A percentile compares a stretch with the other conserved stretches of the same genome.
Conservation (phyloP, 1,140 invertebrate genomes). For the Bombus breviceps region DNA sequence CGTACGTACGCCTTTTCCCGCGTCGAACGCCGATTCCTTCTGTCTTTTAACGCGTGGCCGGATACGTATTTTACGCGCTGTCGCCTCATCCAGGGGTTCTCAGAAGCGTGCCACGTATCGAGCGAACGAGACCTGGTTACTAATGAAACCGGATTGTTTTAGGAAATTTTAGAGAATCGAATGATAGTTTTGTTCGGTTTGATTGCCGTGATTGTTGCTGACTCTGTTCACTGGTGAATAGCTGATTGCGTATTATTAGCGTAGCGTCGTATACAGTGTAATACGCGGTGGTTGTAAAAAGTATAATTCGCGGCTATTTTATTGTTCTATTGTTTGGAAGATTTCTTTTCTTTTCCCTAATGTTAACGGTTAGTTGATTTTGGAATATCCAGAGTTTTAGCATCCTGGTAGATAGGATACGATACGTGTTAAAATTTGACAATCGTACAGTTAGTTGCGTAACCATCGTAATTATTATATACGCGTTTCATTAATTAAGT, state of each 20-base stretch:
- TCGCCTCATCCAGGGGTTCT: neutral
- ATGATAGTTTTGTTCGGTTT: neutral
- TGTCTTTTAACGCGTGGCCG: constrained; percentile 26
- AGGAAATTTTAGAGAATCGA: neutral
- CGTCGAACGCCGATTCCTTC: neutral
- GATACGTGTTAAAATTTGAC: too few species aligned
- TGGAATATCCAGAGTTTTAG: too few species aligned
- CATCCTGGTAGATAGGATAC: too few species aligned
- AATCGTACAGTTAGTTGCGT: too few species aligned
- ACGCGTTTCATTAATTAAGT: too few species aligned
- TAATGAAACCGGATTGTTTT: neutral
- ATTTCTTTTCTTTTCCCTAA: too few species aligned
- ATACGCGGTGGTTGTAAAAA: too few species aligned
- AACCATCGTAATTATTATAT: too few species aligned
- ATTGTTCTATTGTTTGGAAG: too few species aligned
- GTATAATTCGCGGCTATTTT: too few species aligned
- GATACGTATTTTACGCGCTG: neutral
- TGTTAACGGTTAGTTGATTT: too few species aligned
- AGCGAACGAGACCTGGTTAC: neutral
- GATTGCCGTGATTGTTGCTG: neutral
- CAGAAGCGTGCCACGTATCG: neutral
- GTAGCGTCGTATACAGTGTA: neutral
- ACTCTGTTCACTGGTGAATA: neutral
- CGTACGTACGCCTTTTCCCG: neutral
- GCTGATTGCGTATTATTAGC: neutral